These are phyloP conservation scores for Trachurus trachurus DNA, from an alignment of 2,797 vertebrate genomes.

Conservation along the genomic window DNA sequence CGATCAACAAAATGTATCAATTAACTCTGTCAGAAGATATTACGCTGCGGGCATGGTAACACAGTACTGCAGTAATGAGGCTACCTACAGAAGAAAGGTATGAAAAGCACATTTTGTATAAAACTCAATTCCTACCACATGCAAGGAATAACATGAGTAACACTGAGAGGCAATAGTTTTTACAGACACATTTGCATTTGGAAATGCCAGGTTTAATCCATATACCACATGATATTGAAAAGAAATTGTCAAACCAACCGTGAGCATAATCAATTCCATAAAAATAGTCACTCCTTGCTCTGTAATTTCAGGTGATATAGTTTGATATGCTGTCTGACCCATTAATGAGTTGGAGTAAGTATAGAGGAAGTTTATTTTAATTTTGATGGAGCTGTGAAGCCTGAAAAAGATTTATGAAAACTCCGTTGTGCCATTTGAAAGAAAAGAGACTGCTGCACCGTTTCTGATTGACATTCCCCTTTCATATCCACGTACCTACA, in stretches of 20 bases:
- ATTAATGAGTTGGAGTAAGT: conserved; percentile 18
- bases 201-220: neutral
- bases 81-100: neutral
- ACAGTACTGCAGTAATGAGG: neutral
- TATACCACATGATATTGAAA: neutral
- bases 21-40: neutral
- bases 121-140: neutral
- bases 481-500: neutral
- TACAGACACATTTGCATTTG: neutral
- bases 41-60: neutral
- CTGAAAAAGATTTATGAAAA: conserved; percentile 23
- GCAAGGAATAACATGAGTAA: neutral
- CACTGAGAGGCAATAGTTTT: neutral
- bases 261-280: neutral
- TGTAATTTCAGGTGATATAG: conserved; percentile 25
- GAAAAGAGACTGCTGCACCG: neutral
- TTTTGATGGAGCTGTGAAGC: conserved; percentile 1
- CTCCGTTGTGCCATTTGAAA: conserved; percentile 7
- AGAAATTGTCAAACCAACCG: conserved; percentile 3
- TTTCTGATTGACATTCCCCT: conserved; percentile 20
- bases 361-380: neutral
- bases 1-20: neutral
- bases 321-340: conserved; percentile 16
- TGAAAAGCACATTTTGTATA: neutral
- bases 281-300: conserved; percentile 1